Evolutionary conservation across 2,888 invertebrate genomes (phyloP).

Genomic region (Spodoptera picta): DNA sequence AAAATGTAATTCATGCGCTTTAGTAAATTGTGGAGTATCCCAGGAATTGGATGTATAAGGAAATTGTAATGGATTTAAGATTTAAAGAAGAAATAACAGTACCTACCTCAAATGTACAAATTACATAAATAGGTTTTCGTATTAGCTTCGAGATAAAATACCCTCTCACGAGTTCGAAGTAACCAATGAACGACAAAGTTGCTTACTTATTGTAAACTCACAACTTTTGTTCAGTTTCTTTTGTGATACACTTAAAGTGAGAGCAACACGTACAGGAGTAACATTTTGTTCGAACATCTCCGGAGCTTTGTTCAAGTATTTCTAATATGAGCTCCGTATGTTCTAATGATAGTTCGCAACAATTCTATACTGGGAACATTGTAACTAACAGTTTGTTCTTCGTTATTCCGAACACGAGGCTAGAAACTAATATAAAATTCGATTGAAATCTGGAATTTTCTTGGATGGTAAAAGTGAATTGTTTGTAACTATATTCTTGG

Average conservation of each 20-base stretch:
- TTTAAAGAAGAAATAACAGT: no score
- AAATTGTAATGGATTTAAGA: background rate
- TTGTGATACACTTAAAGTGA: conserved; percentile 31
- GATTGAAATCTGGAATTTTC: background rate
- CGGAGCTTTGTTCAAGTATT: conserved; percentile 24
- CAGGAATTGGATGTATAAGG: background rate
- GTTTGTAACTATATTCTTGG: no score
- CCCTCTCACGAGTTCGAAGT: background rate
- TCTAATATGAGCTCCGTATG: conserved; percentile 23
- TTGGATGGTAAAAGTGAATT: background rate
- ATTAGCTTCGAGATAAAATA: conserved; percentile 9
- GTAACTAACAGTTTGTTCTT: background rate
- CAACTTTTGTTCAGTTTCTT: conserved; percentile 21
- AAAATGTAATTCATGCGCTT: conserved; percentile 4
- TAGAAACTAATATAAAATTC: background rate
- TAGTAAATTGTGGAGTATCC: conserved; percentile 4
- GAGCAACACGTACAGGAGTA: conserved; percentile 19
- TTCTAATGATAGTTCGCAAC: conserved; percentile 33
- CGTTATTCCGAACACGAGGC: no score
- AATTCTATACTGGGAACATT: conserved; percentile 9
- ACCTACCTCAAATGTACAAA: no score
- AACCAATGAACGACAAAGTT: conserved; percentile 17
- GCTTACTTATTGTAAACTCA: conserved; percentile 11
- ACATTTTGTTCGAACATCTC: conserved; percentile 22
- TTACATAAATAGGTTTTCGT: background rate